Base-by-base conservation (phyloP, 2,113 vertebrate species). In the Procavia capensis region DNA sequence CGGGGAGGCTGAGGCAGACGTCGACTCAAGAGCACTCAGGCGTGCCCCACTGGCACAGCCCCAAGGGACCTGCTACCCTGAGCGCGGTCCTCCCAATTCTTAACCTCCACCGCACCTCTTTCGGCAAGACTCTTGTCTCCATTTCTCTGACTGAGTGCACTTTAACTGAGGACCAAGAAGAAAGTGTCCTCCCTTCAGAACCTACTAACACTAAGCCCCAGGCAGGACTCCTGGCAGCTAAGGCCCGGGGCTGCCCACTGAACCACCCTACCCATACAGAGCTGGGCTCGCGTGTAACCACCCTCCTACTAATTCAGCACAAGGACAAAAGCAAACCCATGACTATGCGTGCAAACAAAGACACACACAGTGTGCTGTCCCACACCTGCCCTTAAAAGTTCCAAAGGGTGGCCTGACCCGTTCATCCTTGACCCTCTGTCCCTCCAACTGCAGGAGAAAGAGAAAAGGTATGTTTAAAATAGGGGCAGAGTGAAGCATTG, bases 131-230 rank as follows among this genome's bases (percentile, higher is more conserved):
- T 70, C 94, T 25, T 25, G 3, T 61, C 59, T 68, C 61, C 74
- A 9, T n/a, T 24, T 29, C 50, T 61, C 57, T 54, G 41, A n/a
- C 63, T 36, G 27, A 59, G 50, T 54, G 31, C 54, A 43, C 82
- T 85, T 91, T 74, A 59, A 50, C 20, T 9, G 27, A 82, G 79
- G 72, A 45, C 79, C 74, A 34, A 74, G 81, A 89, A 94, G 88
- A 85, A 90, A 74, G 54, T n/a, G 70, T 66, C 9, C 10, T 61
- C 29, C 31, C 24, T 70, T n/a, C n/a, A 20, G 17, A n/a, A 70
- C 11, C 3, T 20, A 61, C 75, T 89, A 25, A 87, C 87, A 66
- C 47, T 66, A 59, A 27, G 72, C 39, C 36, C 68, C 29, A 22
- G 80, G 47, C 84, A 59, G 72, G 61, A 43, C 27, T 45, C 70